Percentiles rank a stretch among this genome's conserved stretches.
Evolutionary conservation across 2,797 vertebrate species (phyloP).

Genomic region (Oryzias dopingdopingensis): DNA sequence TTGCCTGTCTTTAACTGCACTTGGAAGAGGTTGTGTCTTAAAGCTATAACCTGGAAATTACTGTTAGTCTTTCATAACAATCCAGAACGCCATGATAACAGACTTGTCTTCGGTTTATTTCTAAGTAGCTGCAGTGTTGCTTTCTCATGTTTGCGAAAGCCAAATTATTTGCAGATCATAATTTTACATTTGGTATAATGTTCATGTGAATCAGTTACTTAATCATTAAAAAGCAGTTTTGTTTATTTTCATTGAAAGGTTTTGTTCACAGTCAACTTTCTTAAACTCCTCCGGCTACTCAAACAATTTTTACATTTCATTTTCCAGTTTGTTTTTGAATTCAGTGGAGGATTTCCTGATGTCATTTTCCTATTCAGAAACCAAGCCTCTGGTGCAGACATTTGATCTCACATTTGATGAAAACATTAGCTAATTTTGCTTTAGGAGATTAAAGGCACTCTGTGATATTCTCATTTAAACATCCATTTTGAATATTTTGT

Average conservation of each 20-base stretch:
- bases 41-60: conserved; percentile 5
- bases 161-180: background rate
- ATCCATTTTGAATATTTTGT: background rate
- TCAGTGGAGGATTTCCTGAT: background rate
- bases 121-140: no score
- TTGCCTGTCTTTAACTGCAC: conserved; percentile 14
- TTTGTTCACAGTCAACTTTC: background rate
- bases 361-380: background rate
- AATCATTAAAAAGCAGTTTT: background rate
- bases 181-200: background rate
- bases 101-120: conserved; percentile 9
- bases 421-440: background rate
- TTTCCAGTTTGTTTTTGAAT: background rate
- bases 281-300: background rate
- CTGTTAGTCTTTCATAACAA: conserved; percentile 11
- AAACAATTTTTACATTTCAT: background rate
- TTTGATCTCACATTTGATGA: no score
- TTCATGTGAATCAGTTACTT: no score
- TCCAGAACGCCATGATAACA: conserved; percentile 11
- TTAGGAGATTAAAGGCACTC: background rate
- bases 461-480: background rate
- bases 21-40: conserved; percentile 9
- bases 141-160: no score
- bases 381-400: no score
- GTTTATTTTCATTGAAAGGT: background rate